Evolutionary conservation across 2,888 invertebrate species (phyloP).

Genomic region (Phlogophora meticulosa): DNA sequence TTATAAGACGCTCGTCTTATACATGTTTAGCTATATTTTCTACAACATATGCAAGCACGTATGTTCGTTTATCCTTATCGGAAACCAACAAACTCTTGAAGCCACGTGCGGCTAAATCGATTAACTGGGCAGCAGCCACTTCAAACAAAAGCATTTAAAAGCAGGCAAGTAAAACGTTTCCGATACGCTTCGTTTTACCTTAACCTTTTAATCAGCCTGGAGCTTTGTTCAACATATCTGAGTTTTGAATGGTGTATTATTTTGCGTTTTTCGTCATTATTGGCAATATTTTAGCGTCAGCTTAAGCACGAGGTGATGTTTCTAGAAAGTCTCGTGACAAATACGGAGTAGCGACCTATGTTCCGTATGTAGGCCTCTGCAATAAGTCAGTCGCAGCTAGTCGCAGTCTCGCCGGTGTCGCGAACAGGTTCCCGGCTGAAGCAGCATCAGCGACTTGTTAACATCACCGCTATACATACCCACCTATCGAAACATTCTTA

Average conservation of each 20-base stretch:
- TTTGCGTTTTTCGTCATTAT: slow-evolving; percentile 15
- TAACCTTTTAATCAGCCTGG: slow-evolving; percentile 46
- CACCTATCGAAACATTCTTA: slow-evolving; percentile 86
- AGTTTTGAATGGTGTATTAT: not conserved
- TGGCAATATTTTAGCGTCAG: slow-evolving; percentile 8
- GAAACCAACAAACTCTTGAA: slow-evolving; percentile 56
- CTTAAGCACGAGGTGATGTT: slow-evolving; percentile 16
- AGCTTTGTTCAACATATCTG: slow-evolving; percentile 5
- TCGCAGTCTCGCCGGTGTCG: slow-evolving; percentile 49
- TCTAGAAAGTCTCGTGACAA: slow-evolving; percentile 55
- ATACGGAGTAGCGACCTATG: slow-evolving; percentile 46
- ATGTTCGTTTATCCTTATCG: slow-evolving; percentile 52
- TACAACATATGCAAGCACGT: slow-evolving; percentile 6
- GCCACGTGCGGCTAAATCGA: slow-evolving; percentile 63
- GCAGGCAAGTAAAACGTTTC: slow-evolving; percentile 49
- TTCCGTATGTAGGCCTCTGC: slow-evolving; percentile 64
- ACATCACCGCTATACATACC: slow-evolving; percentile 76
- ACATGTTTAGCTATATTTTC: slow-evolving; percentile 17
- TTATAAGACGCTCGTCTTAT: slow-evolving; percentile 40
- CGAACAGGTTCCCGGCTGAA: slow-evolving; percentile 76
- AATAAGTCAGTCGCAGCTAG: slow-evolving; percentile 68
- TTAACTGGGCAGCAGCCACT: slow-evolving; percentile 59
- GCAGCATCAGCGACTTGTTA: slow-evolving; percentile 75
- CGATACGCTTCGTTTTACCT: slow-evolving; percentile 54
- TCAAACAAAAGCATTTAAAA: slow-evolving; percentile 56